Conservation (phyloP, 2,113 vertebrate genomes). For the Origma solitaria region DNA sequence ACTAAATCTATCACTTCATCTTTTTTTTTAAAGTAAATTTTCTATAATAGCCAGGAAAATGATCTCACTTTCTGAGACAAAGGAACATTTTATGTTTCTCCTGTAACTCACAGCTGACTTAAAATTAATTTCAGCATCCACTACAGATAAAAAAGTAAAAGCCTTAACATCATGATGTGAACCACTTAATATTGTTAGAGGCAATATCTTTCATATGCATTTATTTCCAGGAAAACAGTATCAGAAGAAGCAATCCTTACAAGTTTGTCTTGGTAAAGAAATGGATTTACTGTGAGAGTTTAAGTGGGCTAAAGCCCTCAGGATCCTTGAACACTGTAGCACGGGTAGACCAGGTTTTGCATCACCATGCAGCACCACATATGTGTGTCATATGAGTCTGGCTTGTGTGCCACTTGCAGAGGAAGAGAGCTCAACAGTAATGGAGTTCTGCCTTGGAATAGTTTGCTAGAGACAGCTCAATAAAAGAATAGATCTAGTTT, state of each 20-base stretch:
- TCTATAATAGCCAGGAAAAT: neutral
- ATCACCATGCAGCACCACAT: neutral
- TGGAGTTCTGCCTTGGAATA: neutral
- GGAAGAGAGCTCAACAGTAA: neutral
- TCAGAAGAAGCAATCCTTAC: neutral
- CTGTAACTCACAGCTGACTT: neutral
- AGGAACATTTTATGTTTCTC: neutral
- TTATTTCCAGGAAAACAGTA: neutral
- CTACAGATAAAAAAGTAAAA: neutral
- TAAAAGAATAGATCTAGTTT: neutral
- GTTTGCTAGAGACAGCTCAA: neutral
- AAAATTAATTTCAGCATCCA: neutral
- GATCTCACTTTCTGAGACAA: neutral
- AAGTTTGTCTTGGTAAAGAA: neutral
- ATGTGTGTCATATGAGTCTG: neutral
- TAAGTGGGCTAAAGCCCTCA: neutral
- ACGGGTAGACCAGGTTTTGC: too few relatives aligned
- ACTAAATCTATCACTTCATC: neutral
- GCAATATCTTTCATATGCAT: neutral
- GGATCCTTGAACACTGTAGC: neutral
- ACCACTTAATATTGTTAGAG: fast-evolving
- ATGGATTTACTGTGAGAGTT: neutral
- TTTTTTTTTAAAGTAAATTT: neutral
- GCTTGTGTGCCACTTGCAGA: neutral
- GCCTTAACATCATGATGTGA: neutral